Percentiles rank a stretch among this genome's conserved stretches.
Evolutionary conservation across 92 coral and sea anemone genomes (phyloP).

Genomic region (Phenganax stokvisi): DNA sequence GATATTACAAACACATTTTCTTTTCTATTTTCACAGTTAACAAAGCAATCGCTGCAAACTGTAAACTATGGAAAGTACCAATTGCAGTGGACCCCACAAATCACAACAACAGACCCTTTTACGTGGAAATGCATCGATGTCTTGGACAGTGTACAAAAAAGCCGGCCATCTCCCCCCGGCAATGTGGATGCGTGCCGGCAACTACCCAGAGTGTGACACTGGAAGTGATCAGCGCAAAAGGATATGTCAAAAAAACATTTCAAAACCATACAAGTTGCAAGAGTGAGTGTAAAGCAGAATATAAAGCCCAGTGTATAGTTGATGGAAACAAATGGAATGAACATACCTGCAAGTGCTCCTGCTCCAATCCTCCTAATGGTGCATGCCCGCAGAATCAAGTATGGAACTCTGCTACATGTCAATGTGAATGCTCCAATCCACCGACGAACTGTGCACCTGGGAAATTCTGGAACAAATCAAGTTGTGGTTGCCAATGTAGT

Average conservation of each 20-base stretch:
- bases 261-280: constrained; percentile 49
- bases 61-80: constrained; percentile 38
- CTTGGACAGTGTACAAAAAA: constrained; percentile 35
- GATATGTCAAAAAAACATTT: background rate
- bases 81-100: constrained; percentile 33
- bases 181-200: constrained; percentile 29
- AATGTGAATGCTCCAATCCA: constrained; percentile 39
- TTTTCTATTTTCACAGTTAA: constrained; percentile 20
- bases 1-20: background rate
- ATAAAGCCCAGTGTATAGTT: constrained; percentile 24
- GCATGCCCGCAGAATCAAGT: background rate
- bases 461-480: constrained; percentile 47
- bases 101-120: constrained; percentile 38
- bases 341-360: constrained; percentile 39
- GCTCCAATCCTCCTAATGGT: constrained; percentile 21
- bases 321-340: constrained; percentile 13
- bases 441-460: constrained; percentile 23
- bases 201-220: constrained; percentile 25
- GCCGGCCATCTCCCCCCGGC: constrained; percentile 21
- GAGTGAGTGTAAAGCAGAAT: constrained; percentile 29
- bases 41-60: background rate
- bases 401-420: constrained; percentile 41
- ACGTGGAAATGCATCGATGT: constrained; percentile 44
- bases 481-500: constrained; percentile 47
- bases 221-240: background rate